Conservation (phyloP, 2,797 vertebrate species). For the Chaunax sp. region DNA sequence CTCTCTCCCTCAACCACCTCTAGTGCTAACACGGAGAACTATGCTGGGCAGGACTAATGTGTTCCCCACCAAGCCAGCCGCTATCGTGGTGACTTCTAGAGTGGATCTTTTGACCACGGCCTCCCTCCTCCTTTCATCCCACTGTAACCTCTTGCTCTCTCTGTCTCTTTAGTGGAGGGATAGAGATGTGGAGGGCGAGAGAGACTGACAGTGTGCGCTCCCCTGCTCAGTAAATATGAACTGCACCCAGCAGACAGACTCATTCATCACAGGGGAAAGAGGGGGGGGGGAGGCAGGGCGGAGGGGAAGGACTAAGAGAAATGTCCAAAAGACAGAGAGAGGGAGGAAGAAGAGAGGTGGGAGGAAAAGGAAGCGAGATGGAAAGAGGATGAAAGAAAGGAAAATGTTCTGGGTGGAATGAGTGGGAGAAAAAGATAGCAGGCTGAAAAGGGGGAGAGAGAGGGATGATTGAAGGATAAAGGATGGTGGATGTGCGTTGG, state of each 20-base stretch:
- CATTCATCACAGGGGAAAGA: slow-evolving; percentile 86
- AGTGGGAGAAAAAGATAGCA: slow-evolving; percentile 75
- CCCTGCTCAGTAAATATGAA: slow-evolving; percentile 89
- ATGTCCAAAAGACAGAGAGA: slow-evolving; percentile 74
- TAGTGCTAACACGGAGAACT: slow-evolving; percentile 44
- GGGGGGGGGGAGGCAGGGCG: slow-evolving; percentile 46
- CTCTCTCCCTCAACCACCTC: slow-evolving; percentile 61
- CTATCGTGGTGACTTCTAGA: slow-evolving; percentile 54
- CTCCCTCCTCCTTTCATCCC: slow-evolving; percentile 72
- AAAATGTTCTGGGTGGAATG: slow-evolving; percentile 74
- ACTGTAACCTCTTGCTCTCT: slow-evolving; percentile 83
- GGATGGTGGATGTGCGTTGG: slow-evolving; percentile 62
- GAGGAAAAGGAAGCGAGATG: slow-evolving; percentile 77
- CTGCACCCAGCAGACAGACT: slow-evolving; percentile 86
- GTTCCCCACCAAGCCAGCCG: slow-evolving; percentile 49
- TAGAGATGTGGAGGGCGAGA: slow-evolving; percentile 86
- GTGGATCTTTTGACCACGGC: slow-evolving; percentile 67
- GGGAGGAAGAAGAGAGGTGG: slow-evolving; percentile 63
- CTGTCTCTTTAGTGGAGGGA: slow-evolving; percentile 84
- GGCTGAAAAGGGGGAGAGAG: slow-evolving; percentile 59
- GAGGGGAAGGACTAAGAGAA: slow-evolving; percentile 72
- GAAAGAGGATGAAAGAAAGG: slow-evolving; percentile 78
- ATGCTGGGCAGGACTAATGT: slow-evolving; percentile 35
- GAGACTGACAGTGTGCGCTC: slow-evolving; percentile 86
- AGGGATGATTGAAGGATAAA: slow-evolving; percentile 73